Base-by-base conservation (phyloP, 2,797 vertebrate species). In the Emys orbicularis region DNA sequence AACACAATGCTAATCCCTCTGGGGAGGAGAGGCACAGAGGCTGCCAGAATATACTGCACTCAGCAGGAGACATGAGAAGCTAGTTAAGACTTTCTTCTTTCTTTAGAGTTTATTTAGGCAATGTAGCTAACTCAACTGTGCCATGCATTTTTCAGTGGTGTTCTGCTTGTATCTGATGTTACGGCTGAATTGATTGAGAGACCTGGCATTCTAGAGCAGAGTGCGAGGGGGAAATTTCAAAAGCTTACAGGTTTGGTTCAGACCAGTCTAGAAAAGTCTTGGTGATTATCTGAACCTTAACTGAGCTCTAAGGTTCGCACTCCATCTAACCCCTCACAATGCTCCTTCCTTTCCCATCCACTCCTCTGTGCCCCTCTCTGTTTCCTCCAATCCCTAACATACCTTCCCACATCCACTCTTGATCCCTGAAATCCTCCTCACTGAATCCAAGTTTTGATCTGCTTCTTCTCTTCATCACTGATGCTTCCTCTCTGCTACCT, bases 31-130 rank as follows among this genome's bases (percentile, higher is more conserved):
- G 80, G 18, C 2, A 1, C 80, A 89, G 1, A 8, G n/a, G 41
- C 90, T 97, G 94, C 84, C 84, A 79, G 95, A 80, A 88, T 65
- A 31, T 3, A 8, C 19, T 21, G 89, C 83, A 79, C 92, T 91
- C 1, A 0, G 96, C 90, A 89, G 15, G 80, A 86, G 91, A 65
- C 53, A 91, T 83, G 92, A 41, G 72, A 53, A 95, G 37, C 54
- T 84, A 81, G 41, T 61, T 87, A 83, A 59, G 83, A 92, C 83
- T 89, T 0, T 0, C 74, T 87, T 77, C 84, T 61, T 27, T 61
- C 79, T 92, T 95, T 86, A 87, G 68, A 82, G 80, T 79, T 96
- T 97, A 85, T 96, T 97, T 96, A 84, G 91, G 90, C 84, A 93
- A 85, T 76, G 54, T 44, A 77, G 72, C 47, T 83, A 25, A 4